Evolutionary conservation across 1,140 invertebrate genomes (phyloP).

Genomic region (Bactericera cockerelli): DNA sequence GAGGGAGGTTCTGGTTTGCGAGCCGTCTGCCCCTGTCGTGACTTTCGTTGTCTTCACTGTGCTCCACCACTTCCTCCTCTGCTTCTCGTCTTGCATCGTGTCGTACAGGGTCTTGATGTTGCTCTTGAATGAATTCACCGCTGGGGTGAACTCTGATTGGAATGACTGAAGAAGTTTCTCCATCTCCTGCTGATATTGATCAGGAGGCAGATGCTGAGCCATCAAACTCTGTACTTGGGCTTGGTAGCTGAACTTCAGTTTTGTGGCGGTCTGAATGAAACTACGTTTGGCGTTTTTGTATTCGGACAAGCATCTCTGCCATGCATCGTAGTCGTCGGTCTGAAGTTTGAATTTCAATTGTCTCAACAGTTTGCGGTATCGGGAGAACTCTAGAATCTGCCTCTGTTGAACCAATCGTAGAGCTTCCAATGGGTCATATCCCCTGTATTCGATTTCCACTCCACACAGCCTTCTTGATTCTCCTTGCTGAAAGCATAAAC

Average conservation of each 20-base stretch:
- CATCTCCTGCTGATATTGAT: background rate
- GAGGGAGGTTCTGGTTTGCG: background rate
- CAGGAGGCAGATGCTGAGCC: background rate
- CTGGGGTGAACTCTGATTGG: background rate
- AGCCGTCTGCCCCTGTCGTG: background rate
- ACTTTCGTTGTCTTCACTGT: background rate
- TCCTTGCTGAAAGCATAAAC: background rate
- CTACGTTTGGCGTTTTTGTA: background rate
- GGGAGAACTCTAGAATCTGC: background rate
- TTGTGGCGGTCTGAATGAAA: background rate
- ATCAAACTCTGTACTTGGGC: background rate
- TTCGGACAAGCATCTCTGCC: constrained; percentile 7
- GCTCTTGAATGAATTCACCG: background rate
- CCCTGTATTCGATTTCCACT: background rate
- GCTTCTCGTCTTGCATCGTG: background rate
- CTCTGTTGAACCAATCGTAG: constrained; percentile 1
- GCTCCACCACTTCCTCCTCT: background rate
- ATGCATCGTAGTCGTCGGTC: background rate
- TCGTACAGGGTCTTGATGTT: background rate
- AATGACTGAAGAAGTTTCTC: background rate
- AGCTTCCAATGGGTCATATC: background rate
- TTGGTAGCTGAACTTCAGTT: background rate
- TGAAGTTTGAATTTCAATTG: constrained; percentile 5
- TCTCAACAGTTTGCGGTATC: background rate
- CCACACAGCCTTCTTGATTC: background rate